Evolutionary conservation across 2,888 invertebrate genomes (phyloP).

Genomic region (Leucoptera coffeella): DNA sequence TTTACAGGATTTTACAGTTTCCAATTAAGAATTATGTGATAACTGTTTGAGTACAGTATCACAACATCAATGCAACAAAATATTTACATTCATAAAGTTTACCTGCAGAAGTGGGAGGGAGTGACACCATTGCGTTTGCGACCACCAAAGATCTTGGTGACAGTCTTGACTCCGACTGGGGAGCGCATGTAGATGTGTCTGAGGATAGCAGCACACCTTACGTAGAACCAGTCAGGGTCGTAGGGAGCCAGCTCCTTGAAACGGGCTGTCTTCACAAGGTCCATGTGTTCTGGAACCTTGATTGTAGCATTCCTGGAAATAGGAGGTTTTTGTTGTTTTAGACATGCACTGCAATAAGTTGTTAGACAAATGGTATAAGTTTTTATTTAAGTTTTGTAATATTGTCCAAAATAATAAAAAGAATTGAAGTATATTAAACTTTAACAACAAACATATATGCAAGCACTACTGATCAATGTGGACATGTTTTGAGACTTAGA

Average conservation of each 20-base stretch:
- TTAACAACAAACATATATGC: no score
- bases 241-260: constrained; percentile 97
- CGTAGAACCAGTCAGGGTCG: constrained; percentile 97
- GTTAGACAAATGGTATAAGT: no score
- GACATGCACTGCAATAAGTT: background rate
- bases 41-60: no score
- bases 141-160: constrained; percentile 95
- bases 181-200: constrained; percentile 94
- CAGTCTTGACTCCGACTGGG: constrained; percentile 92
- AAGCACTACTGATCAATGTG: no score
- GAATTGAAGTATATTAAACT: no score
- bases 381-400: no score
- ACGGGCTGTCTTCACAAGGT: constrained; percentile 91
- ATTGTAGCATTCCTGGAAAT: constrained; percentile 79
- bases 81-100: constrained; percentile 5
- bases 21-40: no score
- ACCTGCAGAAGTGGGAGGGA: constrained; percentile 90
- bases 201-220: constrained; percentile 89
- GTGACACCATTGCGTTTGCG: constrained; percentile 94
- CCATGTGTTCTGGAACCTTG: constrained; percentile 96
- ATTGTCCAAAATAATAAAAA: no score
- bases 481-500: no score
- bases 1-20: no score
- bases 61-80: no score
- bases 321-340: background rate